phyloP scores from a whole-genome alignment of 2,888 invertebrate species.

The Micoletzkya japonica region DNA sequence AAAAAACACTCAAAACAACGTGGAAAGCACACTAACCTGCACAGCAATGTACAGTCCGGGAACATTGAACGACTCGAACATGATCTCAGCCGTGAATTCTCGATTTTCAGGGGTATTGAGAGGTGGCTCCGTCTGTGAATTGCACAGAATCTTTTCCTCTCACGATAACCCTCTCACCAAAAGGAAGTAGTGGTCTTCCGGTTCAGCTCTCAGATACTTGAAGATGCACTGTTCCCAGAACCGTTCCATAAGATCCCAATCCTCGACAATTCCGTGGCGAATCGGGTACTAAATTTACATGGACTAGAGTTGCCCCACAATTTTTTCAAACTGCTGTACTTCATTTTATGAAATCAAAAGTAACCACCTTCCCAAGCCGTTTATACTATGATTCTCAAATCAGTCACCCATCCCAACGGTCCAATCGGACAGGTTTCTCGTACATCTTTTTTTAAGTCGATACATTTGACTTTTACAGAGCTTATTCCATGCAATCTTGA shows the following conservation, averaged over 20 bases:
- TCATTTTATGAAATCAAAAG: too few species aligned
- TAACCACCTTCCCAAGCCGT: too few species aligned
- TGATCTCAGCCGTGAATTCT: slow-evolving; percentile 81
- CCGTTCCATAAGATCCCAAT: slow-evolving; percentile 99
- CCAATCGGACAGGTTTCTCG: too few species aligned
- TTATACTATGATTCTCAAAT: too few species aligned
- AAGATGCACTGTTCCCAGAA: slow-evolving; percentile 98
- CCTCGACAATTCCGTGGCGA: slow-evolving; percentile 96
- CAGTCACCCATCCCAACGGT: too few species aligned
- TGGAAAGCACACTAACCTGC: slow-evolving; percentile 69
- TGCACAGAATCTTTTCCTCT: neutral
- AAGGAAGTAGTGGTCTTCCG: slow-evolving; percentile 97
- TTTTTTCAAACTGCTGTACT: too few species aligned
- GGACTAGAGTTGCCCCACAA: too few species aligned
- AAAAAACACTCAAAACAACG: neutral
- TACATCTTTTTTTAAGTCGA: neutral
- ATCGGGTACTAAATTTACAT: slow-evolving; percentile 82
- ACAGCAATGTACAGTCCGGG: slow-evolving; percentile 99
- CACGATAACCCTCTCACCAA: slow-evolving; percentile 67
- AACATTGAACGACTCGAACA: slow-evolving; percentile 99
- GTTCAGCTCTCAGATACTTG: slow-evolving; percentile 95
- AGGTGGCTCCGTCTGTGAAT: slow-evolving; percentile 84
- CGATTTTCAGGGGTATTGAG: slow-evolving; percentile 98
- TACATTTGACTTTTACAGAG: neutral
- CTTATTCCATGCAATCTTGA: neutral